Evolutionary conservation across 2,888 invertebrate species (phyloP).

Genomic region (Caenorhabditis sp.): DNA sequence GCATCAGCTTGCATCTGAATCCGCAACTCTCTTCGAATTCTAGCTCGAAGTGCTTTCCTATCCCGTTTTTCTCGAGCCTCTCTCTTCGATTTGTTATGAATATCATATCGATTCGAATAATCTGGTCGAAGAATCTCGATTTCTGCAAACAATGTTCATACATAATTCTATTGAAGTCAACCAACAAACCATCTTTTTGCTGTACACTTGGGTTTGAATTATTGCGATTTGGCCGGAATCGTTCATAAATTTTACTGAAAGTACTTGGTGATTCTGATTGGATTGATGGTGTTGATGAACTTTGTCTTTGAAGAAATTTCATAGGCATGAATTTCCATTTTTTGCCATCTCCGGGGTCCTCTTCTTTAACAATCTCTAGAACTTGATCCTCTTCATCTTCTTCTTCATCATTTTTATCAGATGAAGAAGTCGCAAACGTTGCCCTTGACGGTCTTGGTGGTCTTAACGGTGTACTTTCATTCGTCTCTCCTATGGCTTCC

Average conservation of each 20-base stretch:
- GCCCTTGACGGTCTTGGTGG: constrained; percentile 32
- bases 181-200: constrained; percentile 11
- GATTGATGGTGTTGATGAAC: constrained; percentile 24
- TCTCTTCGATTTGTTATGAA: constrained; percentile 40
- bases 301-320: constrained; percentile 29
- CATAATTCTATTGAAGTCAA: not conserved
- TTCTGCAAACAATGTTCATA: constrained; percentile 37
- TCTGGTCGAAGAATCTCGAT: constrained; percentile 50
- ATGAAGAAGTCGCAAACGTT: not conserved
- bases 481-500: constrained; percentile 16
- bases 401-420: constrained; percentile 7
- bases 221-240: constrained; percentile 24
- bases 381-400: constrained; percentile 23
- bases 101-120: constrained; percentile 55
- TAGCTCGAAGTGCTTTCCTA: constrained; percentile 46
- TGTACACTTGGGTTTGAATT: constrained; percentile 19
- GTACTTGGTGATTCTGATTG: constrained; percentile 33
- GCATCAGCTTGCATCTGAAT: constrained; percentile 61
- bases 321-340: constrained; percentile 39
- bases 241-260: constrained; percentile 23
- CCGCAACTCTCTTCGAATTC: constrained; percentile 49
- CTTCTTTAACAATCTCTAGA: constrained; percentile 11
- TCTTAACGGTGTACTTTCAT: constrained; percentile 34
- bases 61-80: constrained; percentile 53
- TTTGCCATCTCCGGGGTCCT: constrained; percentile 11